A percentile compares a stretch with the other conserved stretches of the same genome.
Evolutionary conservation across 2,888 invertebrate species (phyloP).

Genomic region (Tanypteryx hageni): DNA sequence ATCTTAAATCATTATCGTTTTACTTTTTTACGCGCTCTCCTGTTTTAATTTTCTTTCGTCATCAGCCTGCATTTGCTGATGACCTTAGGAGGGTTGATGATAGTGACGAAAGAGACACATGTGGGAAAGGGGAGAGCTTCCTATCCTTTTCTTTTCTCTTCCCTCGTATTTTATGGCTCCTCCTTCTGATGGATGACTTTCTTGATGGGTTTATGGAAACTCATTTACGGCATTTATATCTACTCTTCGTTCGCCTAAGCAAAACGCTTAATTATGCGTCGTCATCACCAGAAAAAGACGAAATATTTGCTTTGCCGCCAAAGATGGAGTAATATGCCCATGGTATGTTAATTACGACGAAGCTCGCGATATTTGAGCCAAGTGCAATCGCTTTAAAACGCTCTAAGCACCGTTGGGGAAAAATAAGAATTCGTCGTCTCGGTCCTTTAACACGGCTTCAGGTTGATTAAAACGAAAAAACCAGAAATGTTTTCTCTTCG

Average conservation of each 20-base stretch:
- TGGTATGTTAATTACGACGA: slow-evolving; percentile 28
- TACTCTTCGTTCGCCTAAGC: slow-evolving; percentile 51
- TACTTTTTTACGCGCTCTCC: not conserved
- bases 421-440: not conserved
- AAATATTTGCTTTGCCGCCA: slow-evolving; percentile 42
- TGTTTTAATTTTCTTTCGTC: slow-evolving; percentile 49
- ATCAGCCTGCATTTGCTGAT: slow-evolving; percentile 35
- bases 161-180: slow-evolving; percentile 42
- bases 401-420: not conserved
- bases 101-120: slow-evolving; percentile 29
- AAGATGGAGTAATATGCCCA: slow-evolving; percentile 22
- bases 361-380: not conserved
- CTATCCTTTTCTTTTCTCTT: not conserved
- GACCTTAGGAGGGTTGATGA: slow-evolving; percentile 47
- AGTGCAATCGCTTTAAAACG: not conserved
- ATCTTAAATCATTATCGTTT: slow-evolving; percentile 50
- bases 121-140: not conserved
- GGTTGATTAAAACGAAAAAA: not conserved
- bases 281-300: slow-evolving; percentile 7
- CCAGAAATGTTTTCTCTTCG: slow-evolving; percentile 36
- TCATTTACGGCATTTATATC: slow-evolving; percentile 57
- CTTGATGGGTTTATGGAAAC: slow-evolving; percentile 62
- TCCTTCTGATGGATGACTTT: slow-evolving; percentile 58
- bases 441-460: not conserved
- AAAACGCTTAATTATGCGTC: slow-evolving; percentile 49